A percentile compares a stretch with the other conserved stretches of the same genome.
These are phyloP conservation scores for Helogale parvula DNA, from an alignment of 2,113 vertebrate species.

Conservation along the genomic window DNA sequence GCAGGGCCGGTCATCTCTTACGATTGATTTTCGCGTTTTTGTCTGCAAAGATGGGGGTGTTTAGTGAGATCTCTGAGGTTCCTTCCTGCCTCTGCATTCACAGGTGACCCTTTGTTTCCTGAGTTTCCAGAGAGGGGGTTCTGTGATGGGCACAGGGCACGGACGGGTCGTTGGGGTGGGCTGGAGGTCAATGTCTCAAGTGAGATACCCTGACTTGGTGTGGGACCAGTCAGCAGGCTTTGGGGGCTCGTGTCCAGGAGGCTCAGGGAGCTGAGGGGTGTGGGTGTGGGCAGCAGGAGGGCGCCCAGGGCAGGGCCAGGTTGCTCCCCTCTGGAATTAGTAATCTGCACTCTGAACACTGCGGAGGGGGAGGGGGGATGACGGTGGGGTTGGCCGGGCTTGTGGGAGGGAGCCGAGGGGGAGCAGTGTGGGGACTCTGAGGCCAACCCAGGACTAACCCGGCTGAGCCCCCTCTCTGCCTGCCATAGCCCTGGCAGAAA, in stretches of 20 bases:
- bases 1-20: not conserved
- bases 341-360: not conserved
- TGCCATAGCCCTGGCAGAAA: not conserved
- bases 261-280: not conserved
- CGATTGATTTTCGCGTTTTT: not conserved
- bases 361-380: too few species aligned
- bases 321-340: not conserved
- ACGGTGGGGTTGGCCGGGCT: not conserved
- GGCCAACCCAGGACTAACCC: not conserved
- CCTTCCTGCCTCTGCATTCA: not conserved
- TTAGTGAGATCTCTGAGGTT: not conserved
- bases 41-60: not conserved
- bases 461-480: not conserved
- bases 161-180: not conserved
- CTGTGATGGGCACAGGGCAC: rapidly evolving
- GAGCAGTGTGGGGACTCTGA: not conserved
- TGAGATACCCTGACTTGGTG: not conserved
- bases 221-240: not conserved
- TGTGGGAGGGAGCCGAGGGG: not conserved
- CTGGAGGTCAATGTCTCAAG: not conserved
- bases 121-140: not conserved
- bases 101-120: not conserved
- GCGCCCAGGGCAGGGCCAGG: not conserved
- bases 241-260: not conserved
- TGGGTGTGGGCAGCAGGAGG: not conserved